phyloP scores from a whole-genome alignment of 2,797 vertebrate genomes.

The Chiropotes sagulatus region DNA sequence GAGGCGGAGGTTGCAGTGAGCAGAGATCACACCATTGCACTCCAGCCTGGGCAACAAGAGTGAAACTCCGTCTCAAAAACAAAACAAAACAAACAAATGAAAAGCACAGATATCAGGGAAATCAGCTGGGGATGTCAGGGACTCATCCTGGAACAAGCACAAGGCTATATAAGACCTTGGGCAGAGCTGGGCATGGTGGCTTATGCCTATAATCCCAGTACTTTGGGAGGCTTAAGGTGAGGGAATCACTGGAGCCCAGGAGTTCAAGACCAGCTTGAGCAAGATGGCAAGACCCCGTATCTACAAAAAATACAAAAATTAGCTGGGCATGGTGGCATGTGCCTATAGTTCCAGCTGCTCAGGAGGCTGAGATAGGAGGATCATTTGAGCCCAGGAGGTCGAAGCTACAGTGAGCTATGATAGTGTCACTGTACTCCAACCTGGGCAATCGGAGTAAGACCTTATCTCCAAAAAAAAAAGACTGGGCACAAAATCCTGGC shows the following conservation, averaged over 20 bases:
- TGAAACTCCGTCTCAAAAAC: too few species aligned
- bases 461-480: neutral
- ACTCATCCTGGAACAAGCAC: neutral
- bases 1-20: too few species aligned
- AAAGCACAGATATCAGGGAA: neutral
- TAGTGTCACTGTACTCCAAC: neutral
- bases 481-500: neutral
- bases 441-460: neutral
- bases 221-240: too few species aligned
- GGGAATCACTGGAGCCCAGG: too few species aligned
- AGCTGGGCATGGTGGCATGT: neutral
- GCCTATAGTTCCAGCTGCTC: neutral
- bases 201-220: too few species aligned
- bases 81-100: too few species aligned
- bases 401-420: neutral
- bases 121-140: too few species aligned
- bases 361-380: neutral
- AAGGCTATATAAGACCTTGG: too few species aligned
- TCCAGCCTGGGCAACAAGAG: too few species aligned
- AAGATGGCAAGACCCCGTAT: neutral
- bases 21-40: too few species aligned
- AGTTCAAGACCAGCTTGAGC: too few species aligned
- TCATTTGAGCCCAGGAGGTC: neutral
- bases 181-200: too few species aligned
- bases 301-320: neutral